These are phyloP conservation scores for Polyodon spathula DNA, from an alignment of 2,113 vertebrate species.

Conservation along the genomic window DNA sequence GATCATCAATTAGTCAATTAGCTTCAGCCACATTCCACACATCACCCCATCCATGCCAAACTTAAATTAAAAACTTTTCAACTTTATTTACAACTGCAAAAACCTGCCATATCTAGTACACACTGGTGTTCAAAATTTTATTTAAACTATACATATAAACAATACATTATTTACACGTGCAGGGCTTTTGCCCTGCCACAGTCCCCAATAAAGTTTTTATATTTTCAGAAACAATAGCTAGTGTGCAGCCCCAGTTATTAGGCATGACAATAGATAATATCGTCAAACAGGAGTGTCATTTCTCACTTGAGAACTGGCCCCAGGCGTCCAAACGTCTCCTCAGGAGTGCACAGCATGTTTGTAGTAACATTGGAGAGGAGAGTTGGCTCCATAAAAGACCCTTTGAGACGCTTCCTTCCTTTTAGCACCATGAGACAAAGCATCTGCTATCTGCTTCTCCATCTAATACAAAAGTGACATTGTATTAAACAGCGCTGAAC, in stretches of 20 bases:
- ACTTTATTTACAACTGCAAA: too few species aligned
- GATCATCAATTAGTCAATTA: too few species aligned
- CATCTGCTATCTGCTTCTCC: conserved; percentile 72
- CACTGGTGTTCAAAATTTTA: too few species aligned
- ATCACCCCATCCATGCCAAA: too few species aligned
- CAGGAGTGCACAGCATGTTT: conserved; percentile 77
- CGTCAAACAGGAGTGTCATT: background rate
- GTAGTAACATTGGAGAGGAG: conserved; percentile 71
- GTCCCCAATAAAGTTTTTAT: too few species aligned
- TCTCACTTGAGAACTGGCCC: conserved; percentile 81
- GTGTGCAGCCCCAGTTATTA: background rate
- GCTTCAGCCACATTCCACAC: too few species aligned
- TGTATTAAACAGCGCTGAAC: background rate
- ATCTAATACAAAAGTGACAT: conserved; percentile 54
- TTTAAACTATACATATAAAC: too few species aligned
- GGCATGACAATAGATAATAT: background rate
- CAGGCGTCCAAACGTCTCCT: conserved; percentile 91
- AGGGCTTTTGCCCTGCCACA: too few species aligned
- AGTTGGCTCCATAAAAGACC: conserved; percentile 87
- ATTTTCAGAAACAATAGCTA: background rate
- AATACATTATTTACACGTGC: too few species aligned
- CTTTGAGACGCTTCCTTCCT: conserved; percentile 74
- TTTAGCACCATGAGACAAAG: conserved; percentile 72
- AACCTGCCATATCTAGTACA: too few species aligned
- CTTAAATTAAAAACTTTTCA: too few species aligned